phyloP scores from a whole-genome alignment of 1,140 invertebrate genomes.

The Meloidogyne chitwoodi region DNA sequence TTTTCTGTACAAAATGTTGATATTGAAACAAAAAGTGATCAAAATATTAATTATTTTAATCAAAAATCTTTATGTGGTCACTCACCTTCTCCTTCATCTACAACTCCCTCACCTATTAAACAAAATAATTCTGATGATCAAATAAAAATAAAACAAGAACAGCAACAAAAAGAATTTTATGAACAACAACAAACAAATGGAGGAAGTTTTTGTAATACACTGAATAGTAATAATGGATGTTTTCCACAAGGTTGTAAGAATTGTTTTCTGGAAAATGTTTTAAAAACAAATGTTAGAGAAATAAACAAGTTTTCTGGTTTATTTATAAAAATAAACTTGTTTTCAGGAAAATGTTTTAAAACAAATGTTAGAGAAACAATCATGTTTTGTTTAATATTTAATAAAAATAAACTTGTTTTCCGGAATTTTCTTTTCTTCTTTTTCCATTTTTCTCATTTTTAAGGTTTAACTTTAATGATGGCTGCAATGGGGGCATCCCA shows the following conservation, averaged over 20 bases:
- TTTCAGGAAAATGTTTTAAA: neutral
- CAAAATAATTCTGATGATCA: neutral
- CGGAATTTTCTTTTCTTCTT: neutral
- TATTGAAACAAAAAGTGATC: neutral
- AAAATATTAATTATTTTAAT: neutral
- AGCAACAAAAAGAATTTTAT: neutral
- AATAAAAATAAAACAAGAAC: neutral
- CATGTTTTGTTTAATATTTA: no score
- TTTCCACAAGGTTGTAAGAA: neutral
- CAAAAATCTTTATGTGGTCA: neutral
- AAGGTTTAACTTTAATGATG: constrained; percentile 6
- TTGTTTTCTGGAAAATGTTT: neutral
- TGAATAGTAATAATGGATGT: neutral
- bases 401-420: neutral
- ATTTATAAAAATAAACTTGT: neutral
- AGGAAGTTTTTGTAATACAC: neutral
- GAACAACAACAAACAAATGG: neutral
- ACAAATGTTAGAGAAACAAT: no score
- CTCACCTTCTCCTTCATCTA: neutral
- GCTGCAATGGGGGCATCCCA: neutral
- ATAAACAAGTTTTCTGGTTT: no score
- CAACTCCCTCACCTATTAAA: neutral
- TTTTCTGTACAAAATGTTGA: neutral
- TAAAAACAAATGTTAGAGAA: neutral
- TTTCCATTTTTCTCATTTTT: neutral